phyloP scores from a whole-genome alignment of 2,113 vertebrate genomes.

The Chloebia gouldiae region DNA sequence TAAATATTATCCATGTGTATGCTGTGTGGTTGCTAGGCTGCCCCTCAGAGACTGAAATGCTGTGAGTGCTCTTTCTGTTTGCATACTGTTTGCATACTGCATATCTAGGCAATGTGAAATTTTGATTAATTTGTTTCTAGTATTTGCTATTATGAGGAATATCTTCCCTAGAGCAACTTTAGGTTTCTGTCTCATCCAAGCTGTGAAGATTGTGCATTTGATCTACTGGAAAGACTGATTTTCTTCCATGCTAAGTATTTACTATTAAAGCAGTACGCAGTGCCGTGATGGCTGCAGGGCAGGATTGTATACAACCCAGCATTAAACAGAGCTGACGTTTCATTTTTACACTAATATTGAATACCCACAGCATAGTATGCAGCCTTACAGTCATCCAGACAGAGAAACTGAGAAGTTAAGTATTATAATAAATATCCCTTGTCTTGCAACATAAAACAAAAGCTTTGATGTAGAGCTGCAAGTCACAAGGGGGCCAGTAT shows the following conservation, averaged over 20 bases:
- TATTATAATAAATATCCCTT: slow-evolving; percentile 58
- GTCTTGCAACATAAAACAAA: slow-evolving; percentile 62
- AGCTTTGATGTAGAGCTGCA: slow-evolving; percentile 59
- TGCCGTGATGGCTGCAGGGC: slow-evolving; percentile 26
- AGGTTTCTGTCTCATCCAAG: slow-evolving; percentile 46
- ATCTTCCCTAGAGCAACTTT: slow-evolving; percentile 59
- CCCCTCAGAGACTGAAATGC: slow-evolving; percentile 55
- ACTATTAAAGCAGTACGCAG: slow-evolving; percentile 42
- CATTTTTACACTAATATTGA: slow-evolving; percentile 54
- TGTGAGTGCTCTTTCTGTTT: slow-evolving; percentile 58
- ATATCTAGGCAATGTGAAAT: slow-evolving; percentile 55
- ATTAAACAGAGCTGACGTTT: slow-evolving; percentile 66
- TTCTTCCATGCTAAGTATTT: slow-evolving; percentile 62
- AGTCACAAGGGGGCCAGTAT: slow-evolving; percentile 39
- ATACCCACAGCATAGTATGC: slow-evolving; percentile 4
- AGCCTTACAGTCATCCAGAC: slow-evolving; percentile 42
- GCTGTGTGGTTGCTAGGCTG: slow-evolving; percentile 59
- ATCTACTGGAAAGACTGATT: slow-evolving; percentile 55
- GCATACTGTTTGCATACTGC: slow-evolving; percentile 61
- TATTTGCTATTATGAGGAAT: slow-evolving; percentile 61
- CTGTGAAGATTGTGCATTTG: slow-evolving; percentile 62
- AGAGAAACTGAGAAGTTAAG: slow-evolving; percentile 53
- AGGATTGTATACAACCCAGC: slow-evolving; percentile 56
- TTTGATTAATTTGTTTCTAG: slow-evolving; percentile 68
- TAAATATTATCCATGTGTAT: slow-evolving; percentile 45